Conservation (phyloP, 2,888 invertebrate genomes). For the Cosmorhoe ocellata region DNA sequence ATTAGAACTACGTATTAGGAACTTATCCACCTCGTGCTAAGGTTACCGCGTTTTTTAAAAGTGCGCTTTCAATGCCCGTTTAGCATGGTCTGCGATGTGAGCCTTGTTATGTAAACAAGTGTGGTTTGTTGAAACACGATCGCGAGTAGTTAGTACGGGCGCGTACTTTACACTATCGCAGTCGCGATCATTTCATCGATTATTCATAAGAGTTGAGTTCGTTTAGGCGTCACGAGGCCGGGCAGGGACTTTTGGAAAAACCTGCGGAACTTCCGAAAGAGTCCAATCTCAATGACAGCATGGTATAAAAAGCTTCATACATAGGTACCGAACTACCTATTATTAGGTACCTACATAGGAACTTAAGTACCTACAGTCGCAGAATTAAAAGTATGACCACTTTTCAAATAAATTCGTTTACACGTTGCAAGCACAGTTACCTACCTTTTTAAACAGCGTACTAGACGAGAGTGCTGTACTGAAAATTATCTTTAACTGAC, state of each 20-base stretch:
- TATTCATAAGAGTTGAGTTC: slow-evolving; percentile 36
- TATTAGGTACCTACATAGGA: no score
- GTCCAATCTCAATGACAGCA: no score
- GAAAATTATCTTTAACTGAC: no score
- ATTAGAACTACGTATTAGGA: slow-evolving; percentile 21
- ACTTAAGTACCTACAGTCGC: no score
- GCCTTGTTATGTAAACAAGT: slow-evolving; percentile 39
- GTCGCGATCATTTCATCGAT: slow-evolving; percentile 34
- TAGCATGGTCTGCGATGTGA: slow-evolving; percentile 14
- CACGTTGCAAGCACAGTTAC: no score
- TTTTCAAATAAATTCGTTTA: no score
- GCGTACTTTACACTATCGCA: slow-evolving; percentile 22
- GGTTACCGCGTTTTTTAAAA: not conserved
- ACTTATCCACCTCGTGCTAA: slow-evolving; percentile 14
- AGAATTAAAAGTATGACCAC: no score
- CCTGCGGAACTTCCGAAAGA: no score
- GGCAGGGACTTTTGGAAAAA: not conserved
- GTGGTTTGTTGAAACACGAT: slow-evolving; percentile 28
- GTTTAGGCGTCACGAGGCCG: slow-evolving; percentile 14
- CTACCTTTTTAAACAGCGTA: no score
- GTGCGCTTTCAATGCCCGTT: slow-evolving; percentile 11
- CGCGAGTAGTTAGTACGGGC: slow-evolving; percentile 27
- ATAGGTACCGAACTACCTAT: no score
- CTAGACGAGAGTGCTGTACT: no score
- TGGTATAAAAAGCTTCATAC: no score